Evolutionary conservation across 2,113 vertebrate species (phyloP).

Genomic region (Hippocampus barbouri): DNA sequence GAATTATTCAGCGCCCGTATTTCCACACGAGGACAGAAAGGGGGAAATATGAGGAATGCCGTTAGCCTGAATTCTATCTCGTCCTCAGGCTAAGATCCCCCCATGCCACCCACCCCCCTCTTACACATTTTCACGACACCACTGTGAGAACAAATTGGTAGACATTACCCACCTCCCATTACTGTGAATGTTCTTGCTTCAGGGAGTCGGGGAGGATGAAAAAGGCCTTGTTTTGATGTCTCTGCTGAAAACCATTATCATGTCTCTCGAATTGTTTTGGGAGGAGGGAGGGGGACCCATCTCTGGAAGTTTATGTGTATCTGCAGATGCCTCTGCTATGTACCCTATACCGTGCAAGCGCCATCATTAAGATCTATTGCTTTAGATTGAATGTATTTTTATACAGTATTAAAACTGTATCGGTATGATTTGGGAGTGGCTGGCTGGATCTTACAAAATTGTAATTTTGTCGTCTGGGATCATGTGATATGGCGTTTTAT

Average conservation of each 20-base stretch:
- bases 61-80: constrained; percentile 16
- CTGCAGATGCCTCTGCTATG: too few relatives aligned
- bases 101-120: neutral
- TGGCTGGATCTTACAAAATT: too few relatives aligned
- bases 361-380: too few relatives aligned
- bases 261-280: neutral
- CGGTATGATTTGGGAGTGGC: too few relatives aligned
- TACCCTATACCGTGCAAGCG: too few relatives aligned
- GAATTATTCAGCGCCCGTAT: constrained; percentile 67
- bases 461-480: too few relatives aligned
- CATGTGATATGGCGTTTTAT: too few relatives aligned
- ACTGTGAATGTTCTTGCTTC: neutral
- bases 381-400: too few relatives aligned
- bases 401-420: too few relatives aligned
- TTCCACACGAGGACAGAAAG: constrained; percentile 49
- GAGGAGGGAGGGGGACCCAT: neutral
- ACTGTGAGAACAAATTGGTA: neutral
- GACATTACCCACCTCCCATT: neutral
- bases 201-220: neutral
- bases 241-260: neutral
- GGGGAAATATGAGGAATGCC: constrained; percentile 44
- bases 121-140: constrained; percentile 15
- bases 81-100: constrained; percentile 8
- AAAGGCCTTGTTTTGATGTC: constrained; percentile 6
- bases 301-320: neutral